These are phyloP conservation scores for Drosophila kanapiae DNA, from an alignment of 1,140 invertebrate species.

Conservation along the genomic window DNA sequence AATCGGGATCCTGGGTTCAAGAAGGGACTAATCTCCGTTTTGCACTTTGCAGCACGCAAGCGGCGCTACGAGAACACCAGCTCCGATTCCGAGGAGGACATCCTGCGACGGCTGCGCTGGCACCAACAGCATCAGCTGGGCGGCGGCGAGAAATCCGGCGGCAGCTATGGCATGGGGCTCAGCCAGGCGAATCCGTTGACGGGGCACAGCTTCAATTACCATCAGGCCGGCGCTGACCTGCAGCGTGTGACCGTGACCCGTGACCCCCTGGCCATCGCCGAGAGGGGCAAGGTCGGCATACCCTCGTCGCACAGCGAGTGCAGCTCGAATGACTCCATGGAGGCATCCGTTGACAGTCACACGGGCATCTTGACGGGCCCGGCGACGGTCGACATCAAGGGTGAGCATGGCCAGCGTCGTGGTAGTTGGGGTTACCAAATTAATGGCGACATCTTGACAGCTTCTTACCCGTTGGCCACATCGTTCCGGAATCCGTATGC, in stretches of 20 bases:
- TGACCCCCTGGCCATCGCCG: conserved; percentile 83
- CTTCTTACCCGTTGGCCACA: conserved; percentile 33
- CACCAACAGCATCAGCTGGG: conserved; percentile 75
- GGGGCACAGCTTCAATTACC: conserved; percentile 74
- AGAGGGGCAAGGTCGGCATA: conserved; percentile 84
- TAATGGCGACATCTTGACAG: conserved; percentile 20
- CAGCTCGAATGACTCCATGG: conserved; percentile 84
- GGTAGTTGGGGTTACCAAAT: conserved; percentile 15
- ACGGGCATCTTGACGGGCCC: conserved; percentile 80
- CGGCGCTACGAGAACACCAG: conserved; percentile 87
- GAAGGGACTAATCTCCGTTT: background rate
- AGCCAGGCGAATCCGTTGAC: conserved; percentile 70
- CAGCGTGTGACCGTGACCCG: conserved; percentile 76
- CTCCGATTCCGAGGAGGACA: conserved; percentile 92
- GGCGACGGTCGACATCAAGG: conserved; percentile 82
- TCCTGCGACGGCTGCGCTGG: conserved; percentile 87
- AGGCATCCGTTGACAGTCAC: conserved; percentile 83
- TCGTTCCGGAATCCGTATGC: conserved; percentile 60
- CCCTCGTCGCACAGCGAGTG: conserved; percentile 85
- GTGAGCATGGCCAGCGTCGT: conserved; percentile 37
- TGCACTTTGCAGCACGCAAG: conserved; percentile 71
- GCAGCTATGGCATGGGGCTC: conserved; percentile 73
- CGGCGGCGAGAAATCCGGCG: conserved; percentile 63
- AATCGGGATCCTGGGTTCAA: background rate
- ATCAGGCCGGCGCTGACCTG: conserved; percentile 69